phyloP scores from a whole-genome alignment of 2,888 invertebrate genomes.

The Polyploca ridens region DNA sequence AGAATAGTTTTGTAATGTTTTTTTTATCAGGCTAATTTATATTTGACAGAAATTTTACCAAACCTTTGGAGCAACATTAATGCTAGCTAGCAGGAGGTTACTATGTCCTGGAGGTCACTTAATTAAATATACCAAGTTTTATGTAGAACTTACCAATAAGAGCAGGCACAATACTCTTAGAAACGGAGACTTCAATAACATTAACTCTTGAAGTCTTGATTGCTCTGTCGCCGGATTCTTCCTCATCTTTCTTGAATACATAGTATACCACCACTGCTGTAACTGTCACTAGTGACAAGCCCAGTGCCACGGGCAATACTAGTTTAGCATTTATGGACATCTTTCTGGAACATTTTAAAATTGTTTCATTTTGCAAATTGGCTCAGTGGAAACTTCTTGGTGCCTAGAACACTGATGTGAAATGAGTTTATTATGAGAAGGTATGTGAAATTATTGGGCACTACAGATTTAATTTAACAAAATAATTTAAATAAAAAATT shows the following conservation, averaged over 20 bases:
- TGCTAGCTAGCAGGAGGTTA: neutral
- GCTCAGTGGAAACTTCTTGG: no score
- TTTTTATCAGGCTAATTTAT: no score
- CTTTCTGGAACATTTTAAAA: constrained; percentile 44
- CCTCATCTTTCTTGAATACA: constrained; percentile 86
- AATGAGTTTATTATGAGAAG: no score
- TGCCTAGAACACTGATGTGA: no score
- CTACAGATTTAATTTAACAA: no score
- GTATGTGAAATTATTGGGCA: neutral
- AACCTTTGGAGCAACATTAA: no score
- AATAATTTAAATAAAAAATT: neutral
- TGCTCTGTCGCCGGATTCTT: constrained; percentile 66
- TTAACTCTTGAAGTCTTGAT: constrained; percentile 67
- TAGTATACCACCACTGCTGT: constrained; percentile 88
- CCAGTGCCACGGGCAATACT: constrained; percentile 85
- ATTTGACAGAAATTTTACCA: no score
- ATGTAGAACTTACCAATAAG: constrained; percentile 85
- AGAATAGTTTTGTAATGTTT: no score
- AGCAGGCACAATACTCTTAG: constrained; percentile 86
- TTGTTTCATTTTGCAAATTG: no score
- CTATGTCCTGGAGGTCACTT: no score
- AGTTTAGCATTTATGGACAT: constrained; percentile 66
- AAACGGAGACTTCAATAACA: constrained; percentile 84
- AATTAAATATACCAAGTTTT: no score
- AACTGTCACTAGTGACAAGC: constrained; percentile 88